Conservation (phyloP, 2,888 invertebrate genomes). For the Melanostoma scalare region DNA sequence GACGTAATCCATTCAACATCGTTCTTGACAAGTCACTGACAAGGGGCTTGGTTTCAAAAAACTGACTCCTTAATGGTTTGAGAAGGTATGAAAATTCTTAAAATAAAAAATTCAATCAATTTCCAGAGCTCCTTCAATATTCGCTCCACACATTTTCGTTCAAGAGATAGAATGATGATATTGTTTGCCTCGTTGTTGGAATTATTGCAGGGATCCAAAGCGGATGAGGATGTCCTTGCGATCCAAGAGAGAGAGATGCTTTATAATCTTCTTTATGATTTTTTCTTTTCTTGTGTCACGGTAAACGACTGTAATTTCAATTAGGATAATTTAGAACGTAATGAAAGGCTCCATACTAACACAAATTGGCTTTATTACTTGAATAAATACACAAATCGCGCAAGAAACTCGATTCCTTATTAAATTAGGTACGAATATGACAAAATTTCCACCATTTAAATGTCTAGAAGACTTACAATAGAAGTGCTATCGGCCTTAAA, state of each 20-base stretch:
- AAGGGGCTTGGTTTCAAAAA: constrained; percentile 13
- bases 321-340: too few relatives aligned
- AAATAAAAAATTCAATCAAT: constrained; percentile 58
- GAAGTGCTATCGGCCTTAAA: too few relatives aligned
- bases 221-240: background rate
- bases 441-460: too few relatives aligned
- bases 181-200: constrained; percentile 14
- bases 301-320: too few relatives aligned
- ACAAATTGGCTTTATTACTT: too few relatives aligned
- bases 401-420: too few relatives aligned
- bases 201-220: background rate
- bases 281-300: too few relatives aligned
- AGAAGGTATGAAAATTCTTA: constrained; percentile 22
- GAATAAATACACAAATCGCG: too few relatives aligned
- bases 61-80: constrained; percentile 10
- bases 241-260: background rate
- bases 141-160: background rate
- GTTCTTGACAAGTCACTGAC: constrained; percentile 2
- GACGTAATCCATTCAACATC: constrained; percentile 11
- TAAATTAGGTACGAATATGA: too few relatives aligned
- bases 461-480: too few relatives aligned
- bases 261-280: too few relatives aligned
- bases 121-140: constrained; percentile 31
- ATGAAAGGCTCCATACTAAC: too few relatives aligned
- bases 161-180: constrained; percentile 7